Conservation (phyloP, 2,113 vertebrate species). For the Brevimyrus niger region DNA sequence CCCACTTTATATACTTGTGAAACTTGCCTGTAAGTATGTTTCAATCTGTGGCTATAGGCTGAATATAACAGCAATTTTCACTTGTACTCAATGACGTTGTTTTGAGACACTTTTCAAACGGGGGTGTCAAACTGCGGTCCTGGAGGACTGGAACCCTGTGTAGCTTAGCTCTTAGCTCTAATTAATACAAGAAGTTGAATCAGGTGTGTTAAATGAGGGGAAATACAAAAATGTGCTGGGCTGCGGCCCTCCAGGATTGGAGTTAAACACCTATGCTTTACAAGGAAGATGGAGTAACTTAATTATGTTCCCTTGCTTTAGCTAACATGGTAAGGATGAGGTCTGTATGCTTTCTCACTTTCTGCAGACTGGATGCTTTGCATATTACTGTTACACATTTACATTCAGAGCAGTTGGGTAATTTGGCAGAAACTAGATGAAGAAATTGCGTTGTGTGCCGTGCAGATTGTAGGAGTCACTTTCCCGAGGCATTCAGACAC, state of each 20-base stretch:
- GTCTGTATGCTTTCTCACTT: neutral
- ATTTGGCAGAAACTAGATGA: neutral
- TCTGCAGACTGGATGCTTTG: neutral
- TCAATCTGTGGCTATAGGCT: neutral
- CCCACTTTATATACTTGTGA: neutral
- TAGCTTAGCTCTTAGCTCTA: too few species aligned
- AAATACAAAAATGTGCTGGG: too few species aligned
- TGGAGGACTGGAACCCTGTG: too few species aligned
- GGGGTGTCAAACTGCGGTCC: too few species aligned
- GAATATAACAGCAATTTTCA: neutral
- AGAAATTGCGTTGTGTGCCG: neutral
- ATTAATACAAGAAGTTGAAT: too few species aligned
- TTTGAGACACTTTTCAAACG: neutral
- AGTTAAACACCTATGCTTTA: neutral
- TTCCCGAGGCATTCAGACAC: neutral
- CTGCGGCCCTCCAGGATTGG: too few species aligned
- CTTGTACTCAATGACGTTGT: neutral
- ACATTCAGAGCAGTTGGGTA: neutral
- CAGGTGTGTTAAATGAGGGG: too few species aligned
- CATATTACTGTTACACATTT: neutral
- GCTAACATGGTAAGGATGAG: neutral
- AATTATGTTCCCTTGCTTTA: neutral
- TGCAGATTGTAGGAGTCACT: neutral
- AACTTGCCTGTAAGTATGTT: neutral
- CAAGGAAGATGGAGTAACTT: neutral